These are phyloP conservation scores for cattle (Bos taurus) DNA, from an alignment of 2,113 vertebrate species.

Conservation along the genomic window DNA sequence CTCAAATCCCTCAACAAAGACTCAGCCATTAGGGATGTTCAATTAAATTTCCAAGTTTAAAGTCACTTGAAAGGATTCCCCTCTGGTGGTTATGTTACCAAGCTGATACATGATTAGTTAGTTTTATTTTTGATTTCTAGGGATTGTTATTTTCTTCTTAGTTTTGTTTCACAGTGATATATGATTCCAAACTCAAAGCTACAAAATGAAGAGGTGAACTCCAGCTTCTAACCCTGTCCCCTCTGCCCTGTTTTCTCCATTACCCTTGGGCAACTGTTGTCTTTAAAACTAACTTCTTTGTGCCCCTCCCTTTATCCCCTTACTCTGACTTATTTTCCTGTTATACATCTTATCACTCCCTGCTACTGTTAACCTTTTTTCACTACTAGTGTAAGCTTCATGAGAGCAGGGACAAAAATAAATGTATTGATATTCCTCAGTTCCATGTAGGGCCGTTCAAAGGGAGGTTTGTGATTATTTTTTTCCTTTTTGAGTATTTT, in stretches of 20 bases:
- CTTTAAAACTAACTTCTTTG: neutral
- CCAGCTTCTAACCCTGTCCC: neutral
- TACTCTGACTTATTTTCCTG: neutral
- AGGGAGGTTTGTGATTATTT: neutral
- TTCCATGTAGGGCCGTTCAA: neutral
- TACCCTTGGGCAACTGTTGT: neutral
- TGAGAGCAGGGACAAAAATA: neutral
- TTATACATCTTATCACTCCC: neutral
- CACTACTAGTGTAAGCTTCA: neutral
- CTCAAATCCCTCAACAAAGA: neutral
- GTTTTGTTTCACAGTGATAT: slow-evolving; percentile 3
- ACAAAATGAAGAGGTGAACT: neutral
- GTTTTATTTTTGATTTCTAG: slow-evolving; percentile 29
- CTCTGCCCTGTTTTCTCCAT: neutral
- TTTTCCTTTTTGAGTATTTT: neutral
- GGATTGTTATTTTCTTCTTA: neutral
- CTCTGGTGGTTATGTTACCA: neutral
- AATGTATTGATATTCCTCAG: neutral
- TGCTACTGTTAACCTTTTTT: neutral
- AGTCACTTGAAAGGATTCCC: neutral
- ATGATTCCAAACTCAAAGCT: neutral
- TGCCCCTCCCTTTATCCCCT: neutral
- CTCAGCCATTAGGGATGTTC: neutral
- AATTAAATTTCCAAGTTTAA: neutral
- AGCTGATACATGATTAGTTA: neutral